Conservation (phyloP, 2,113 vertebrate species). For the Spea bombifrons region DNA sequence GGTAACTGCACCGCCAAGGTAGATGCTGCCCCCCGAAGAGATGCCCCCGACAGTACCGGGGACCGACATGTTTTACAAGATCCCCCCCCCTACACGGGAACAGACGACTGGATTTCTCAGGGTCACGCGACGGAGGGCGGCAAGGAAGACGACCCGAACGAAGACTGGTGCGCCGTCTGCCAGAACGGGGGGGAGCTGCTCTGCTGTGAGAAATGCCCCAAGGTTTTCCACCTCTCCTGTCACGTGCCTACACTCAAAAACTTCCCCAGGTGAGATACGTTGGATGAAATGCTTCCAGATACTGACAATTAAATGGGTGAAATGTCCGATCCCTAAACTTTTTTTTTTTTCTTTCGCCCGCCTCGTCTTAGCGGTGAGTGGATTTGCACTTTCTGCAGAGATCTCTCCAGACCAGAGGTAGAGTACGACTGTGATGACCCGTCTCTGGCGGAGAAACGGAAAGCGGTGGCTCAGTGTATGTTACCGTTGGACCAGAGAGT, state of each 20-base stretch:
- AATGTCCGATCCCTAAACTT: too few relatives aligned
- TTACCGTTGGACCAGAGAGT: constrained; percentile 71
- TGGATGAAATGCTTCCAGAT: too few relatives aligned
- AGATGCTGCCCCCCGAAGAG: constrained; percentile 58
- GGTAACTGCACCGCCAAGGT: constrained; percentile 57
- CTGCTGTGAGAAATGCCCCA: constrained; percentile 78
- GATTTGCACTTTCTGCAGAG: constrained; percentile 78
- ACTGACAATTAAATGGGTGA: too few relatives aligned
- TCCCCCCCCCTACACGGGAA: background rate
- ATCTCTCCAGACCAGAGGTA: constrained; percentile 73
- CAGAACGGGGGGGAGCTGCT: constrained; percentile 78
- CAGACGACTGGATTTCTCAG: constrained; percentile 6
- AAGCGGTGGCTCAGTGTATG: constrained; percentile 61
- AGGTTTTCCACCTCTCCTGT: constrained; percentile 78
- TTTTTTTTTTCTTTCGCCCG: background rate
- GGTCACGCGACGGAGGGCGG: constrained; percentile 58
- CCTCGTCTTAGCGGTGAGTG: constrained; percentile 68
- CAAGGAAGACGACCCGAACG: constrained; percentile 79
- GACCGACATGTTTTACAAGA: constrained; percentile 55
- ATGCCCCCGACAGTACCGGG: constrained; percentile 75
- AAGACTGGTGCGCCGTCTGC: constrained; percentile 80
- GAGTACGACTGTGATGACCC: constrained; percentile 75
- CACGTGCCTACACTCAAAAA: constrained; percentile 71
- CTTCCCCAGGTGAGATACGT: constrained; percentile 69
- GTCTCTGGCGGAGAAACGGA: constrained; percentile 65